phyloP scores from a whole-genome alignment of 2,888 invertebrate genomes.

The Macropis europaea region DNA sequence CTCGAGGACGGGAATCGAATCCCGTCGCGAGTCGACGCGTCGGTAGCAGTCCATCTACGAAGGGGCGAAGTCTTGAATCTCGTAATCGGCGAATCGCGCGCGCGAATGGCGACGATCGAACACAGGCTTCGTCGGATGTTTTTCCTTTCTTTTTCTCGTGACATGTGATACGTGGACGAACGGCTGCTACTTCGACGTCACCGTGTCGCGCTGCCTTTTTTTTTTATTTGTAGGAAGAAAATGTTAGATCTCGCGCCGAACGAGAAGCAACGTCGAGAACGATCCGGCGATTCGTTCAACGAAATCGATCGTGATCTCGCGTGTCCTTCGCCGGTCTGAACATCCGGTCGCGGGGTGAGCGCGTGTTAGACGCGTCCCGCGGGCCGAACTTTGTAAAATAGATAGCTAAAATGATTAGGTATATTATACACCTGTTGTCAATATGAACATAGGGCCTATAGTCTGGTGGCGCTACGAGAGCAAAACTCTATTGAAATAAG shows the following conservation, averaged over 20 bases:
- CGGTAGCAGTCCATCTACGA: constrained; percentile 48
- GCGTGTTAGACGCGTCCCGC: constrained; percentile 6
- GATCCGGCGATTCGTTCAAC: constrained; percentile 28
- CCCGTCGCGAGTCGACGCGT: constrained; percentile 46
- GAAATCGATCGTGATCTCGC: constrained; percentile 25
- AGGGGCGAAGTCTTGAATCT: neutral
- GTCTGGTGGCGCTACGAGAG: constrained; percentile 66
- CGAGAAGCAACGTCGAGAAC: constrained; percentile 18
- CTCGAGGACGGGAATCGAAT: constrained; percentile 41
- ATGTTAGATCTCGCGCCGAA: constrained; percentile 45
- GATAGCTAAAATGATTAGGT: constrained; percentile 73
- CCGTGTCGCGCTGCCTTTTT: constrained; percentile 62
- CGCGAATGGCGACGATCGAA: neutral
- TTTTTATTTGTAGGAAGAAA: constrained; percentile 54
- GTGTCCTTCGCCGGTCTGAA: constrained; percentile 54
- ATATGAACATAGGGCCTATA: constrained; percentile 76
- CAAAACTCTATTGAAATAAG: constrained; percentile 71
- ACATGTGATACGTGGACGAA: constrained; percentile 45
- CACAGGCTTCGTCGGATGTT: constrained; percentile 19
- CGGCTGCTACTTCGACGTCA: constrained; percentile 58
- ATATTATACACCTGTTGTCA: constrained; percentile 76
- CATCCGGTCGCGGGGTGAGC: constrained; percentile 21
- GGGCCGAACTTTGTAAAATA: constrained; percentile 72
- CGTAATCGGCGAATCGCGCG: neutral
- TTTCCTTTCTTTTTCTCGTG: constrained; percentile 36